Evolutionary conservation across 2,888 invertebrate species (phyloP).

Genomic region (Empis livida): DNA sequence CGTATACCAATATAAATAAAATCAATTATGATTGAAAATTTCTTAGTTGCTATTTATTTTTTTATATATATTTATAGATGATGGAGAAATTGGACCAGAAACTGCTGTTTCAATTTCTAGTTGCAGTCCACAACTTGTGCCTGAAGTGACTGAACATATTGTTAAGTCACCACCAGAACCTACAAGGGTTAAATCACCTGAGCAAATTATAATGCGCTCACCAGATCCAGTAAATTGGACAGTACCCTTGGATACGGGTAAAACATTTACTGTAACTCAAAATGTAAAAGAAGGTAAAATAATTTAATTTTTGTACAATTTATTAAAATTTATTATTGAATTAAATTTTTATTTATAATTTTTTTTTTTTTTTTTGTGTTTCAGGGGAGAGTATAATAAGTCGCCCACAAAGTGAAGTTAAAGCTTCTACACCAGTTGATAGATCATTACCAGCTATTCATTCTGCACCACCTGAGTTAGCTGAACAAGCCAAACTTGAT

Average conservation of each 20-base stretch:
- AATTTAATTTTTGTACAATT: background rate
- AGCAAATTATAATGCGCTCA: slow-evolving; percentile 82
- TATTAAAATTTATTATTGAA: too few relatives aligned
- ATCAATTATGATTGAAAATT: too few relatives aligned
- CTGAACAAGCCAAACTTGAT: slow-evolving; percentile 45
- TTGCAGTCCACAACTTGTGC: slow-evolving; percentile 31
- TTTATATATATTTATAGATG: slow-evolving; percentile 22
- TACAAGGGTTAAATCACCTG: slow-evolving; percentile 84
- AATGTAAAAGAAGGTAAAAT: slow-evolving; percentile 64
- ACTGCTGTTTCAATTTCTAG: slow-evolving; percentile 31
- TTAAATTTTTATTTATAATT: background rate
- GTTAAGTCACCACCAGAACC: slow-evolving; percentile 90
- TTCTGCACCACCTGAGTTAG: slow-evolving; percentile 53
- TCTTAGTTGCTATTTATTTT: too few relatives aligned
- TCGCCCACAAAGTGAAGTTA: slow-evolving; percentile 80
- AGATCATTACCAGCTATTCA: slow-evolving; percentile 50
- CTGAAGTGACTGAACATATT: slow-evolving; percentile 47
- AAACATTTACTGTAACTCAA: slow-evolving; percentile 86
- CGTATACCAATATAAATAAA: too few relatives aligned
- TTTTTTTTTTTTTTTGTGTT: slow-evolving; percentile 1
- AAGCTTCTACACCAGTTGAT: slow-evolving; percentile 56
- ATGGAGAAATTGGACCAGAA: slow-evolving; percentile 29
- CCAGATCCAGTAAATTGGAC: slow-evolving; percentile 95
- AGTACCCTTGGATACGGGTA: slow-evolving; percentile 83
- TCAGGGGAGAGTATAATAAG: slow-evolving; percentile 59